A percentile compares a stretch with the other conserved stretches of the same genome.
Evolutionary conservation across 2,797 vertebrate species (phyloP).

Genomic region (Alosa sapidissima): DNA sequence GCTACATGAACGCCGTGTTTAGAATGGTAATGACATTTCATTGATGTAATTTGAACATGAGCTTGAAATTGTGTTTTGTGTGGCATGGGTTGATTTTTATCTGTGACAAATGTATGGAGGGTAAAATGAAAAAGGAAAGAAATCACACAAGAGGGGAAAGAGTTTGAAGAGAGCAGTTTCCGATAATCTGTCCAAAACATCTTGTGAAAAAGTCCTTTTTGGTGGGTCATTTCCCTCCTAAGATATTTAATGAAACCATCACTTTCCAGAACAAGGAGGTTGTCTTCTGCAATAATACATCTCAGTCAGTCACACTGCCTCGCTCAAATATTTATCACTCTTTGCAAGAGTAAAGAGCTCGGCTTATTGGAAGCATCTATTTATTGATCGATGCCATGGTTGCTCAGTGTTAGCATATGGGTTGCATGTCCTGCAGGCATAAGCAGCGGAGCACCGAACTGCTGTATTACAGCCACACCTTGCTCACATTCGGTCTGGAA

Average conservation of each 20-base stretch:
- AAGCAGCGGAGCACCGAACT: neutral
- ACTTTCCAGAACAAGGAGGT: neutral
- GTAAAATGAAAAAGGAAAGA: conserved; percentile 13
- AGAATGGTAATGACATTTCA: conserved; percentile 4
- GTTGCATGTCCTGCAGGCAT: neutral
- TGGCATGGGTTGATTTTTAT: neutral
- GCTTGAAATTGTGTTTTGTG: neutral
- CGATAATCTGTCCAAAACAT: neutral
- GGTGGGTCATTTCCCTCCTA: neutral
- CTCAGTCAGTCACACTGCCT: neutral
- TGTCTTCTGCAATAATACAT: neutral
- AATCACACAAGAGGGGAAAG: neutral
- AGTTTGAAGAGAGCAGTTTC: neutral
- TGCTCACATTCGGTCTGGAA: neutral
- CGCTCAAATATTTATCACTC: neutral
- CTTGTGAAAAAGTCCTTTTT: neutral
- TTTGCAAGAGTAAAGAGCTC: neutral
- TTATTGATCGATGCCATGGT: neutral
- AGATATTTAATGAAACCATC: neutral
- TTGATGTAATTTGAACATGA: neutral
- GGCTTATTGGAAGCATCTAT: neutral
- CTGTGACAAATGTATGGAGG: neutral
- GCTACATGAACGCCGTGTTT: neutral
- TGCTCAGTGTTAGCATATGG: neutral
- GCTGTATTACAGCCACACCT: neutral